Evolutionary conservation across 2,797 vertebrate species (phyloP), one percentile per base, ranked within the genome.

Genomic region (Florisuga fusca): DNA sequence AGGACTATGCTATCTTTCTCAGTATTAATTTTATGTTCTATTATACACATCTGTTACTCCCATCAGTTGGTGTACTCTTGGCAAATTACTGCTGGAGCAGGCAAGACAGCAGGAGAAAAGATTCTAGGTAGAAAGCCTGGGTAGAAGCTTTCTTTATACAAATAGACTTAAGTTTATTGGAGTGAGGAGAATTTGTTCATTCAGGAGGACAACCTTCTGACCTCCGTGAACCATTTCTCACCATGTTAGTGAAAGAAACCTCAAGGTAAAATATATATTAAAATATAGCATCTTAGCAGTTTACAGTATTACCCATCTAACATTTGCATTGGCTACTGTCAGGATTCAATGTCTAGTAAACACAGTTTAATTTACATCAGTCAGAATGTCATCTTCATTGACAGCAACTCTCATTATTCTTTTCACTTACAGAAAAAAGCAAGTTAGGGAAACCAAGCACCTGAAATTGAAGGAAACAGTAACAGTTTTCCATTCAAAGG

Each of bases 401-500:
- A 63, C 23, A 81, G 23, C 26, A 73, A 71, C 12, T 5, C 84
- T 93, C 33, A 75, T 84, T 85, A 64, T 74, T 53, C 48, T 90
- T 16, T 63, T 73, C 45, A 72, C 31, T 31, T 72, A 46, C 31
- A 41, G 11, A 86, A 71, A 94, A 95, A 15, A 86, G 51, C 18
- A 69, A 77, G 79, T n/a, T 87, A 59, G 82, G 31, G 14, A 51
- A 63, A 82, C 90, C 41, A 86, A 91, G 20, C 17, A 27, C 33
- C 55, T 54, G n/a, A 90, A 93, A 74, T 50, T 79, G 63, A 89
- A 91, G 54, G 38, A 76, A 93, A 81, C 1, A 6, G 2, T 89
- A 91, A 66, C 31, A 57, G 29, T 84, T 93, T 92, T 89, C 61
- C 83, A 45, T 69, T 91, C 55, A 57, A 88, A 82, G 41, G 12